Conservation (phyloP, 2,888 invertebrate genomes). For the Ganaspis brasiliensis region DNA sequence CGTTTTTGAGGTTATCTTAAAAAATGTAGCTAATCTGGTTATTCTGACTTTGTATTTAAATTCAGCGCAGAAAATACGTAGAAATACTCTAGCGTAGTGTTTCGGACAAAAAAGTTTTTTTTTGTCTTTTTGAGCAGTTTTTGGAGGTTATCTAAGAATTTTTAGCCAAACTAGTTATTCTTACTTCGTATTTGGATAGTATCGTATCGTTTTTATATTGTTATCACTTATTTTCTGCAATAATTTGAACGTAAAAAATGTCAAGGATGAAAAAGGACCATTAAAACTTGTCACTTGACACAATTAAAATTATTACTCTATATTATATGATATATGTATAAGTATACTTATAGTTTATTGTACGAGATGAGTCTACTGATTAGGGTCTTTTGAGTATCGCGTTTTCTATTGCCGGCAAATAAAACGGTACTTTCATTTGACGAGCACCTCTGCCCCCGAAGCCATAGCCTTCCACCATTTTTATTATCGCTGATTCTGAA, state of each 20-base stretch:
- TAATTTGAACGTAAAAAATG: not conserved
- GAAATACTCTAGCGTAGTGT: too few species aligned
- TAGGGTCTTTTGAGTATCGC: constrained; percentile 47
- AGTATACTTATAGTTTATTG: too few species aligned
- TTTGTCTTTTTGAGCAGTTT: too few species aligned
- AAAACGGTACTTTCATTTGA: constrained; percentile 43
- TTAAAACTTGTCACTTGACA: constrained; percentile 49
- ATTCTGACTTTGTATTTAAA: too few species aligned
- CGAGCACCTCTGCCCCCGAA: constrained; percentile 17
- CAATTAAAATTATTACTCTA: constrained; percentile 55
- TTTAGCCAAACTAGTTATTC: too few species aligned
- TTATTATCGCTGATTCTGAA: constrained; percentile 44
- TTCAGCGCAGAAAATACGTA: too few species aligned
- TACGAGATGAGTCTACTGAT: constrained; percentile 58
- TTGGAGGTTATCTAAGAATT: too few species aligned
- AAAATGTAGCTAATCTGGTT: too few species aligned
- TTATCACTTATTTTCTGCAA: not conserved
- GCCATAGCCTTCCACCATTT: constrained; percentile 23
- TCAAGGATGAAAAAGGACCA: not conserved
- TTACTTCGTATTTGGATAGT: too few species aligned
- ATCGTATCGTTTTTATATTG: too few species aligned
- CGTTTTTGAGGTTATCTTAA: too few species aligned
- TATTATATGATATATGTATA: constrained; percentile 48
- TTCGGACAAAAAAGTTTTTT: too few species aligned
- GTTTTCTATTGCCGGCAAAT: not conserved